These are phyloP conservation scores for Bubo scandiacus DNA, from an alignment of 2,113 vertebrate genomes.

Conservation along the genomic window DNA sequence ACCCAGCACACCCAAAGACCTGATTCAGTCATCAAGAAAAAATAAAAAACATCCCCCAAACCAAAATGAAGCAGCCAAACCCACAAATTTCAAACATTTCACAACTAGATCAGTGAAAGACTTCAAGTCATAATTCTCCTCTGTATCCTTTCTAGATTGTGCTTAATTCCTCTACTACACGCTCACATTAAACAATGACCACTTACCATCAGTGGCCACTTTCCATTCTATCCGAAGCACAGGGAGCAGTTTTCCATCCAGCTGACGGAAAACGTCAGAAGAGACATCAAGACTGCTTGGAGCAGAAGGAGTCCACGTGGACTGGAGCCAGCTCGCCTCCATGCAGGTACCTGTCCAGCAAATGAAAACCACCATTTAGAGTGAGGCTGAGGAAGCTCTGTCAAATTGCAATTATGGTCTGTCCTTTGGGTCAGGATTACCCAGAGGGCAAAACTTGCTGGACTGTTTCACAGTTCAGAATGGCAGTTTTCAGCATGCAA, in stretches of 20 bases:
- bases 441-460: not conserved
- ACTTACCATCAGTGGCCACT: slow-evolving; percentile 74
- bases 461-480: not conserved
- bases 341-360: slow-evolving; percentile 73
- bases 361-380: not conserved
- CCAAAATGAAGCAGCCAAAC: not conserved
- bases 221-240: slow-evolving; percentile 72
- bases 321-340: slow-evolving; percentile 67
- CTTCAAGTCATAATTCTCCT: not conserved
- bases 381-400: not conserved
- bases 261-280: not conserved
- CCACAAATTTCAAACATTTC: not conserved
- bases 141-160: not conserved
- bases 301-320: slow-evolving; percentile 71
- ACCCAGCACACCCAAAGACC: not conserved
- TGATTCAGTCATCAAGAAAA: not conserved
- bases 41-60: not conserved
- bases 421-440: not conserved
- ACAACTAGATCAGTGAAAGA: not conserved
- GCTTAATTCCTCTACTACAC: not conserved
- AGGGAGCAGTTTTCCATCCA: slow-evolving; percentile 52
- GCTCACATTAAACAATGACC: not conserved
- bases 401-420: not conserved
- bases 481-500: not conserved
- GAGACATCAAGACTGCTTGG: slow-evolving; percentile 63